Evolutionary conservation across 2,888 invertebrate species (phyloP).

Genomic region (Volucella inflata): DNA sequence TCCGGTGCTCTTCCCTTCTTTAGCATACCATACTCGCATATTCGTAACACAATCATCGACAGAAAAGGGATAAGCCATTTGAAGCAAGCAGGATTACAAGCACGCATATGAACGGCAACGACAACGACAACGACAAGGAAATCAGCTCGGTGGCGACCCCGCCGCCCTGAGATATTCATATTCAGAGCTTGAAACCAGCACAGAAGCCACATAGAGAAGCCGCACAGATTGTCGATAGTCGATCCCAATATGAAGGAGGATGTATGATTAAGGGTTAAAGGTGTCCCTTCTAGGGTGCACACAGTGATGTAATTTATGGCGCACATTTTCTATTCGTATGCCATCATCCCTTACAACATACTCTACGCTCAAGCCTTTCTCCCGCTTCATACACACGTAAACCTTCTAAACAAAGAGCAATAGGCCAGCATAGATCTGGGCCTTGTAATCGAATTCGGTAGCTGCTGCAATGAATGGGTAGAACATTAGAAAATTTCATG

Average conservation of each 20-base stretch:
- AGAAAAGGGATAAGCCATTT: slow-evolving; percentile 58
- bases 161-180: slow-evolving; percentile 68
- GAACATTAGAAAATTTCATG: slow-evolving; percentile 60
- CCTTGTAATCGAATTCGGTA: slow-evolving; percentile 65
- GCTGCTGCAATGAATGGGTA: slow-evolving; percentile 46
- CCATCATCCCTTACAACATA: slow-evolving; percentile 15
- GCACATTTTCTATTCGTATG: slow-evolving; percentile 40
- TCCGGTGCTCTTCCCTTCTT: slow-evolving; percentile 5
- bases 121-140: slow-evolving; percentile 69
- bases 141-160: slow-evolving; percentile 64
- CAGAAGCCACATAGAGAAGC: slow-evolving; percentile 1
- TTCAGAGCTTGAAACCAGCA: slow-evolving; percentile 1
- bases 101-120: slow-evolving; percentile 66
- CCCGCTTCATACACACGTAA: slow-evolving; percentile 1
- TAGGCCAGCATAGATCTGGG: slow-evolving; percentile 31
- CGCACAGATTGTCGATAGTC: slow-evolving; percentile 58
- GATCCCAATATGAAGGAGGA: slow-evolving; percentile 26
- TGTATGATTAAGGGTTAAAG: slow-evolving; percentile 61
- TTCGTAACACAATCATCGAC: slow-evolving; percentile 64
- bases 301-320: slow-evolving; percentile 64
- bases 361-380: not conserved
- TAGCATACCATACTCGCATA: not conserved
- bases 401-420: slow-evolving; percentile 63
- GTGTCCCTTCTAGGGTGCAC: slow-evolving; percentile 57
- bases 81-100: slow-evolving; percentile 58